Base-by-base conservation (phyloP, 2,888 invertebrate genomes). In the Platycnemis pennipes region DNA sequence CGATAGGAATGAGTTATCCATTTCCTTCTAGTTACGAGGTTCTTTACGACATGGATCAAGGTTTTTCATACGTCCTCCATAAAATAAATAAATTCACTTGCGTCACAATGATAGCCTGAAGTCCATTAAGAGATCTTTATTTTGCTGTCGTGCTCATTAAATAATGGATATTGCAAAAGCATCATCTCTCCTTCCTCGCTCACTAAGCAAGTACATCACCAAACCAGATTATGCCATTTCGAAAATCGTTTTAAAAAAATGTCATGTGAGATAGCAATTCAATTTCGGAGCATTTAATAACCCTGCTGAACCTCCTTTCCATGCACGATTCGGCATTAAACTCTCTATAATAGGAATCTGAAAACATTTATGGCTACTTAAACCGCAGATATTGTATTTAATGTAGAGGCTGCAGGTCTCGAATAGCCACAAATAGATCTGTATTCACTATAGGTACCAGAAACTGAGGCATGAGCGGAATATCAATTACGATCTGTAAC, bases 231-330 rank as follows among this genome's bases (percentile, higher is more conserved):
- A 77, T 37, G 11, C 77, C 77, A 77, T 77, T 77, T 13, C 37
- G 77, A 37, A 26, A 77, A 77, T 77, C 77, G 77, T 77, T 77
- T 49, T 77, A 77, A 77, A 77, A 77, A 77, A 77, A 77, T 11
- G 37, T 37, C 26, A 13, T 37, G 37, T 37, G 16, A 37, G 37
- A 77, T 77, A 77, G 26, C 37, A 26, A 77, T 37, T 77, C 77
- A 77, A 77, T 77, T 13, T 77, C 37, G 1, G 13, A 11, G 13
- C 77, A 37, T 37, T 31, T 37, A 37, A 77, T 77, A 13, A 13
- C 77, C 11, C 11, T 0, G 13, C 13, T 13, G 37, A 31, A 37
- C 37, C 77, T 1, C 63, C 31, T 2, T 13, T 11, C n/a, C 11
- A 37, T 37, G 77, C 77, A 77, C 77, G 77, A 77, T 13, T 37